Conservation (phyloP, 2,113 vertebrate species). For the Crocuta crocuta region DNA sequence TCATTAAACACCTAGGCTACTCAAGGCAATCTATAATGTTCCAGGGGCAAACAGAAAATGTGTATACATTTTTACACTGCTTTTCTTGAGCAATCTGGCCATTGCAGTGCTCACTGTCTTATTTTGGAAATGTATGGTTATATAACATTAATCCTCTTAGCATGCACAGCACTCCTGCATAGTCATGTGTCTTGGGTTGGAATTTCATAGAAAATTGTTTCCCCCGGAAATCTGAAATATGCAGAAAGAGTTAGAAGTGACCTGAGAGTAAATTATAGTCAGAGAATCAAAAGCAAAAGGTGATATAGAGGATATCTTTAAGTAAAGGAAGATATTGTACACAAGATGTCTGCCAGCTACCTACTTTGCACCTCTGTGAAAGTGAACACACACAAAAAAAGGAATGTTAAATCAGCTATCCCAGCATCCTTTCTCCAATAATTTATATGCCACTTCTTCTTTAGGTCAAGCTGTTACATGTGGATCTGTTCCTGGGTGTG, state of each 20-base stretch:
- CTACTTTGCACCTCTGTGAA: background rate
- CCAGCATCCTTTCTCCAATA: background rate
- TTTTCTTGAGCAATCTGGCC: background rate
- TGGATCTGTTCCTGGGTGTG: background rate
- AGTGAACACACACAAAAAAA: background rate
- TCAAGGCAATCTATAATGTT: background rate
- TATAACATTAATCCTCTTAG: constrained; percentile 53
- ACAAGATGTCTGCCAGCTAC: background rate
- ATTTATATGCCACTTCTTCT: background rate
- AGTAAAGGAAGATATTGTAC: background rate
- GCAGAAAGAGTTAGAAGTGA: background rate
- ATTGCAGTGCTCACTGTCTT: background rate
- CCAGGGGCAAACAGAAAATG: background rate
- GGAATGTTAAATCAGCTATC: background rate
- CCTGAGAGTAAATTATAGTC: background rate
- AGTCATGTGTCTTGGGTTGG: constrained; percentile 38
- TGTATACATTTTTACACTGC: background rate
- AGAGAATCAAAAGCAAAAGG: background rate
- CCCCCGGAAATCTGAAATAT: background rate
- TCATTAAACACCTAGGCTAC: background rate
- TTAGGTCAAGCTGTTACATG: background rate
- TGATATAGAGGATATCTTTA: background rate
- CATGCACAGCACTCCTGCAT: background rate
- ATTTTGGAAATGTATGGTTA: background rate
- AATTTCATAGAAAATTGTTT: constrained; percentile 56